Evolutionary conservation across 2,113 vertebrate species (phyloP).

Genomic region (Thunnus thynnus): DNA sequence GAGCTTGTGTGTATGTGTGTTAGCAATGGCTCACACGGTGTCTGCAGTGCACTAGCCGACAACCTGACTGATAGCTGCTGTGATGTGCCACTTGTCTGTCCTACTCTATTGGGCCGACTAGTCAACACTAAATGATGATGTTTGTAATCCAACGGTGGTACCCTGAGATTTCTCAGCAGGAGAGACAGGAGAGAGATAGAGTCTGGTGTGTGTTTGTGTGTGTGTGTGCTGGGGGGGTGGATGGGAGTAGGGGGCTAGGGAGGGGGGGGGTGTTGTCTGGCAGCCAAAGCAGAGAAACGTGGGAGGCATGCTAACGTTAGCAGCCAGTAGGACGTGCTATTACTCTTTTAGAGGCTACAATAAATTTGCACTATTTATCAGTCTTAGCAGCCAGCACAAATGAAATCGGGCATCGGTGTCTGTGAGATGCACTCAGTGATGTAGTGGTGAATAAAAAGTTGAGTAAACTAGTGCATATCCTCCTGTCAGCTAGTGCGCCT

Average conservation of each 20-base stretch:
- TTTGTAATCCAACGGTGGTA: constrained; percentile 68
- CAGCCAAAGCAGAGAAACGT: constrained; percentile 66
- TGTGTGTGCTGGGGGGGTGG: background rate
- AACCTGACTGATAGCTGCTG: constrained; percentile 52
- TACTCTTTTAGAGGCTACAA: constrained; percentile 68
- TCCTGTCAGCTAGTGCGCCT: constrained; percentile 2
- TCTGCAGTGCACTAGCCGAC: background rate
- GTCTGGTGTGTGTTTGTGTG: constrained; percentile 11
- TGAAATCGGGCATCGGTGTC: constrained; percentile 33
- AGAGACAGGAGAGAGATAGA: constrained; percentile 41
- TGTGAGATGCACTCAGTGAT: constrained; percentile 44
- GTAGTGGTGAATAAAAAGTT: constrained; percentile 50
- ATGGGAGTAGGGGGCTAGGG: constrained; percentile 1
- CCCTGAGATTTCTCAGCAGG: constrained; percentile 71
- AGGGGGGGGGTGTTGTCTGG: constrained; percentile 51
- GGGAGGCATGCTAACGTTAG: constrained; percentile 71
- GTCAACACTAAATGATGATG: constrained; percentile 72
- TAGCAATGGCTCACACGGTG: constrained; percentile 5
- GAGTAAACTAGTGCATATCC: constrained; percentile 25
- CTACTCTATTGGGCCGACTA: constrained; percentile 30
- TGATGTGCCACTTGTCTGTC: constrained; percentile 59
- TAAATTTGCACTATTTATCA: constrained; percentile 68
- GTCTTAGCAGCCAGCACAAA: constrained; percentile 46
- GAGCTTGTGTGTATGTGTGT: background rate
- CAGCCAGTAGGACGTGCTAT: constrained; percentile 60